Conservation (phyloP, 2,113 vertebrate species). For the Mirounga angustirostris region DNA sequence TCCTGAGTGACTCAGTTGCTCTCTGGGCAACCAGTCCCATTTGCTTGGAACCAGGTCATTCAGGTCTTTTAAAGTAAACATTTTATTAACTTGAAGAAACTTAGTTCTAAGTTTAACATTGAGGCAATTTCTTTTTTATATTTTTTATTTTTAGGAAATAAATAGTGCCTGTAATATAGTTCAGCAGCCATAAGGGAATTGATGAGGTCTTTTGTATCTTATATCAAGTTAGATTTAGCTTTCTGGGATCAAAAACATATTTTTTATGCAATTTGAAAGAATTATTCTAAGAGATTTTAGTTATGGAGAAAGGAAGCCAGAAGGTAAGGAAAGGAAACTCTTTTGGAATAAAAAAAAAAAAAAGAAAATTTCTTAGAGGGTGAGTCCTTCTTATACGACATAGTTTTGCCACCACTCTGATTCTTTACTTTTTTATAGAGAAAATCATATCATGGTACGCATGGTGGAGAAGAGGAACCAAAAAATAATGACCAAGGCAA, state of each 20-base stretch:
- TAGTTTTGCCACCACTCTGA: background rate
- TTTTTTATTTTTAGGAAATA: background rate
- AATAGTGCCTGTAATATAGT: background rate
- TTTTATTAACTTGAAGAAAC: background rate
- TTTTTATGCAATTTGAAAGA: background rate
- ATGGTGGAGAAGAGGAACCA: background rate
- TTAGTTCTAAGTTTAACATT: background rate
- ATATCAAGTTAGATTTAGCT: background rate
- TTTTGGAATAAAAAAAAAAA: background rate
- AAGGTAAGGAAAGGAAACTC: background rate
- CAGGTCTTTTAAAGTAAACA: background rate
- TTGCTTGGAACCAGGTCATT: background rate
- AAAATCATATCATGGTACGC: background rate
- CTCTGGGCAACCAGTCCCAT: background rate
- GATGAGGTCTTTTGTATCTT: background rate
- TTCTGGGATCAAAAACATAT: background rate
- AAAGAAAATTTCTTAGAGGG: background rate
- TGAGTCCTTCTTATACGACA: background rate
- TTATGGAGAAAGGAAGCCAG: background rate
- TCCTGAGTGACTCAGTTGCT: background rate
- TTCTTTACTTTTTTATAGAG: background rate
- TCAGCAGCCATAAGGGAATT: background rate
- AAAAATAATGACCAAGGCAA: background rate
- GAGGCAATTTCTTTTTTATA: background rate
- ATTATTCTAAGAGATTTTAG: background rate